A percentile compares a stretch with the other conserved stretches of the same genome.
These are phyloP conservation scores for Desmophyllum pertusum DNA, from an alignment of 92 coral and sea anemone species.

Conservation along the genomic window DNA sequence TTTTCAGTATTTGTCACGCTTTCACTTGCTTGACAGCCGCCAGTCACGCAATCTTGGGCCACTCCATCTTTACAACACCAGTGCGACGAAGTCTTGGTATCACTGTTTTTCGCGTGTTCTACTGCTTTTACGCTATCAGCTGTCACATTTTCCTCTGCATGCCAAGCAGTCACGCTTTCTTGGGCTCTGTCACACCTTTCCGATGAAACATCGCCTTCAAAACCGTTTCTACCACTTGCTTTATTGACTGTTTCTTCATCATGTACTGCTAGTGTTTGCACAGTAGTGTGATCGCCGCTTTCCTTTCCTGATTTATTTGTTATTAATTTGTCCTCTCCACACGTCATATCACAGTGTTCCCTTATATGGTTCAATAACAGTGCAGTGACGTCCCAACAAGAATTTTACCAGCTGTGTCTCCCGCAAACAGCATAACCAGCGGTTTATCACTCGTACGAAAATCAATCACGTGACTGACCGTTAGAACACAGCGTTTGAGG, in stretches of 20 bases:
- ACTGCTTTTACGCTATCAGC: not conserved
- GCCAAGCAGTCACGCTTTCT: not conserved
- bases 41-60: not conserved
- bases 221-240: not conserved
- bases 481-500: slow-evolving; percentile 80
- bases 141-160: too few species aligned
- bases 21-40: not conserved
- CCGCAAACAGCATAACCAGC: slow-evolving; percentile 78
- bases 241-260: not conserved
- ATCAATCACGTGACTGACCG: slow-evolving; percentile 72
- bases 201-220: not conserved
- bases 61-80: not conserved
- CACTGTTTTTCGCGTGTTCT: not conserved
- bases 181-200: not conserved
- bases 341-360: slow-evolving; percentile 1
- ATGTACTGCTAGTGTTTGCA: not conserved
- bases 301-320: slow-evolving; percentile 4
- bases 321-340: not conserved
- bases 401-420: slow-evolving; percentile 94
- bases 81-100: not conserved
- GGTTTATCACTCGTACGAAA: slow-evolving; percentile 13
- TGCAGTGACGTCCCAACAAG: slow-evolving; percentile 85
- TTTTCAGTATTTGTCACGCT: slow-evolving; percentile 4
- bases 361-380: slow-evolving; percentile 54
- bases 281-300: not conserved